phyloP scores from a whole-genome alignment of 2,888 invertebrate genomes.

The Ectobius pallidus region DNA sequence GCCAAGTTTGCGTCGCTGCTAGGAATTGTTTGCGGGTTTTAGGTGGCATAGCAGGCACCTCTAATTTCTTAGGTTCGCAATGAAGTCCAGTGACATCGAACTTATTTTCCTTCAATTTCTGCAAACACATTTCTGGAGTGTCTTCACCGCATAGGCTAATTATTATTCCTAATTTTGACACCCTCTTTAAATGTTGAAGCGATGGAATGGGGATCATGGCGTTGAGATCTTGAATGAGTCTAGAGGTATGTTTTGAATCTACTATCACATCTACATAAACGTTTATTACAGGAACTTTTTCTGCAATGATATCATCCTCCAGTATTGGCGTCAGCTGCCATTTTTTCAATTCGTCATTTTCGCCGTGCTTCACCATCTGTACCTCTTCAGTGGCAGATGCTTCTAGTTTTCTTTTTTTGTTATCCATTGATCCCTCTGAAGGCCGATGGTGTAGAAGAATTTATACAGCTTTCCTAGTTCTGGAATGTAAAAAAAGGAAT shows the following conservation, averaged over 20 bases:
- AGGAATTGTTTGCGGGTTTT: slow-evolving; percentile 71
- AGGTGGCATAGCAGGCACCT: slow-evolving; percentile 67
- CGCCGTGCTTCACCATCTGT: too few species aligned
- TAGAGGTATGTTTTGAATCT: slow-evolving; percentile 67
- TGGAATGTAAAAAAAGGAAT: too few species aligned
- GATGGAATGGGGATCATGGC: slow-evolving; percentile 64
- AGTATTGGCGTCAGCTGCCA: slow-evolving; percentile 38
- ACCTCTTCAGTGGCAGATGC: too few species aligned
- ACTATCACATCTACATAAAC: slow-evolving; percentile 67
- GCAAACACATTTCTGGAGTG: slow-evolving; percentile 35
- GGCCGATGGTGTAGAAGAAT: too few species aligned
- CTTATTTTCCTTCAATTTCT: slow-evolving; percentile 32
- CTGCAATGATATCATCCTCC: slow-evolving; percentile 33
- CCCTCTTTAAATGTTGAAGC: slow-evolving; percentile 76
- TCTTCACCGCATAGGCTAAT: slow-evolving; percentile 55
- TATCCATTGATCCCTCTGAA: neutral
- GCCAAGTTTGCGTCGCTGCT: slow-evolving; percentile 70
- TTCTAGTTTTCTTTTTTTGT: slow-evolving; percentile 4
- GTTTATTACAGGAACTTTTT: slow-evolving; percentile 54
- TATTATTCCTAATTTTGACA: slow-evolving; percentile 63
- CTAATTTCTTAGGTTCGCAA: slow-evolving; percentile 61
- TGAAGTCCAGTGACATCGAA: slow-evolving; percentile 31
- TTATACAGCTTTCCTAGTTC: too few species aligned
- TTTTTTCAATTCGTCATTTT: neutral
- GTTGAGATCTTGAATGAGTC: slow-evolving; percentile 64